Conservation (phyloP, 2,797 vertebrate genomes). For the Remorina albescens region DNA sequence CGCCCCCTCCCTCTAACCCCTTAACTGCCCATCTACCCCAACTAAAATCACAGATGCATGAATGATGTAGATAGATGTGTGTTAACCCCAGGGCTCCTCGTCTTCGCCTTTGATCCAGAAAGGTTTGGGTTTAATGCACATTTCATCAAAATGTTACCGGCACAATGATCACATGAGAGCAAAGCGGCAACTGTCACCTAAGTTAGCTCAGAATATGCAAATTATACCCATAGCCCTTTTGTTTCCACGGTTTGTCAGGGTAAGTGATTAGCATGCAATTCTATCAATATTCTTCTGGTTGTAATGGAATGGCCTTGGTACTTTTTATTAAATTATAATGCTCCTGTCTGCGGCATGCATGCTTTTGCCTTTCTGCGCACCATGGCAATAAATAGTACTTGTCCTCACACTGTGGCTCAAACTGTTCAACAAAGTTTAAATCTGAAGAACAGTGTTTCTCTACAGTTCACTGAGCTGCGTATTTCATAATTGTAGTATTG, state of each 20-base stretch:
- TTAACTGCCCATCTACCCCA: too few species aligned
- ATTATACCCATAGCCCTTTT: slow-evolving; percentile 80
- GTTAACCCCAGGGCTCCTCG: slow-evolving; percentile 69
- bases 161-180: slow-evolving; percentile 87
- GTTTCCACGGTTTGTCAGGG: slow-evolving; percentile 83
- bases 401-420: slow-evolving; percentile 28
- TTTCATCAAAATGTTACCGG: slow-evolving; percentile 90
- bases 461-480: slow-evolving; percentile 66
- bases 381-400: slow-evolving; percentile 54
- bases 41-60: slow-evolving; percentile 48
- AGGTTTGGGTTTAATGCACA: slow-evolving; percentile 75
- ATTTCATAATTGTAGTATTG: slow-evolving; percentile 77
- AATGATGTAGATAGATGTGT: slow-evolving; percentile 47
- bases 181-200: slow-evolving; percentile 98
- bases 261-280: slow-evolving; percentile 86
- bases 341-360: slow-evolving; percentile 49
- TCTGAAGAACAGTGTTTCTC: slow-evolving; percentile 46
- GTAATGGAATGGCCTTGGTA: slow-evolving; percentile 41
- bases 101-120: slow-evolving; percentile 49
- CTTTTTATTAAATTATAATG: slow-evolving; percentile 54
- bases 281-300: slow-evolving; percentile 52
- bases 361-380: slow-evolving; percentile 33
- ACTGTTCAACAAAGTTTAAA: slow-evolving; percentile 48
- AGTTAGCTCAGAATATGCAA: slow-evolving; percentile 99
- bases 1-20: too few species aligned